A percentile compares a stretch with the other conserved stretches of the same genome.
phyloP scores from a whole-genome alignment of 2,888 invertebrate species.

The Philereme transversata region DNA sequence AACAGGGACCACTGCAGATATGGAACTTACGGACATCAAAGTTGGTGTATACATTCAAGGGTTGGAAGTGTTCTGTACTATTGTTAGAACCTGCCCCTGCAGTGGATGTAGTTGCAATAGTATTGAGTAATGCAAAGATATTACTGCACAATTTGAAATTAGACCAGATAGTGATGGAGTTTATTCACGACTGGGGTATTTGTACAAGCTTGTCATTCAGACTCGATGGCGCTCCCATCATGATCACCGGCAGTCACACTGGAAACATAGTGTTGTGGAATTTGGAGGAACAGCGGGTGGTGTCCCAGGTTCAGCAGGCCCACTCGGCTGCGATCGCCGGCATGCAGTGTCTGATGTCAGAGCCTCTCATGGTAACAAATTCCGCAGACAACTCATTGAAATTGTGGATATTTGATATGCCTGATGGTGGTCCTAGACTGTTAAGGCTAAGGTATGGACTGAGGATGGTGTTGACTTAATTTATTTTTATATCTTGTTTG shows the following conservation, averaged over 20 bases:
- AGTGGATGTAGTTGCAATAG: slow-evolving; percentile 95
- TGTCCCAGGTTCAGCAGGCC: slow-evolving; percentile 91
- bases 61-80: slow-evolving; percentile 88
- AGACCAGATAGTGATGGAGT: slow-evolving; percentile 92
- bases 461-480: no score
- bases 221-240: slow-evolving; percentile 92
- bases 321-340: slow-evolving; percentile 92
- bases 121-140: slow-evolving; percentile 91
- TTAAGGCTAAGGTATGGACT: slow-evolving; percentile 85
- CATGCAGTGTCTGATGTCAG: slow-evolving; percentile 92
- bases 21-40: slow-evolving; percentile 94
- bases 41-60: slow-evolving; percentile 89
- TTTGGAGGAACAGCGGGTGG: slow-evolving; percentile 90
- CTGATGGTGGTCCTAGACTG: slow-evolving; percentile 94
- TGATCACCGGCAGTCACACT: slow-evolving; percentile 91
- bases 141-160: slow-evolving; percentile 93
- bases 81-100: slow-evolving; percentile 95
- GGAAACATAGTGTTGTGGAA: slow-evolving; percentile 98
- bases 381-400: slow-evolving; percentile 97
- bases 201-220: slow-evolving; percentile 94
- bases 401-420: slow-evolving; percentile 95
- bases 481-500: no score
- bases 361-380: slow-evolving; percentile 95
- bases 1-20: slow-evolving; percentile 92
- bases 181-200: slow-evolving; percentile 96